Evolutionary conservation across 1,140 invertebrate species (phyloP), one percentile per base, ranked within the genome.

Genomic region (Carcinoscorpius rotundicauda): DNA sequence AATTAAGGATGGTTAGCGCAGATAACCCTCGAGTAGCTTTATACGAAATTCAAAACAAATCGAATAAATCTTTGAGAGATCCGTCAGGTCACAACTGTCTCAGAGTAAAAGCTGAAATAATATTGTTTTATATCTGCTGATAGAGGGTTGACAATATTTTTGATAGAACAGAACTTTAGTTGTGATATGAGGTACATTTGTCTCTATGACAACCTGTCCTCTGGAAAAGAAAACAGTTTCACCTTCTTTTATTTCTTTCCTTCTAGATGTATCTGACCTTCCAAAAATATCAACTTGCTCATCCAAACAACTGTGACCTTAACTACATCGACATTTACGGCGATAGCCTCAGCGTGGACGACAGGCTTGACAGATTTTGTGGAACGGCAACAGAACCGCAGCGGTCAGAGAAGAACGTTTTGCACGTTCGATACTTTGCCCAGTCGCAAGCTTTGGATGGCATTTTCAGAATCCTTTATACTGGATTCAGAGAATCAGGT

Each of bases 281-380:
- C 73, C 75, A 81, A 49, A 49, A 76, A 49, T 90, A 89, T 73
- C 76, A 79, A 52, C 76, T 91, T 66, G 80, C 81, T 55, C 84
- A 83, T 70, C 87, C 88, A 3, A 91, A 92, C 74, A 87, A 91
- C 70, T 92, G 89, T 71, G 84, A 87, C 11, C 81, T 80, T 10
- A 91, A 91, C 77, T 89, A 86, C 72, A 79, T 91, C 52, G 86
- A 91, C 74, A 80, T 91, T 89, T 89, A 74, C 81, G 81, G 3
- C 80, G 84, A 63, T 76, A 80, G 62, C 86, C 86, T 11, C 82
- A 87, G 68, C 77, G 81, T 51, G 78, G 52, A 57, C 51, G 61
- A 61, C 8, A 53, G 64, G 49, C 55, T 60, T n/a, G 50, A 56
- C 51, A 51, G 60, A 9, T 71, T 71, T 50, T 92, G 89, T 73